Evolutionary conservation across 2,113 vertebrate species (phyloP).

Genomic region (Xyliphius kryptos): DNA sequence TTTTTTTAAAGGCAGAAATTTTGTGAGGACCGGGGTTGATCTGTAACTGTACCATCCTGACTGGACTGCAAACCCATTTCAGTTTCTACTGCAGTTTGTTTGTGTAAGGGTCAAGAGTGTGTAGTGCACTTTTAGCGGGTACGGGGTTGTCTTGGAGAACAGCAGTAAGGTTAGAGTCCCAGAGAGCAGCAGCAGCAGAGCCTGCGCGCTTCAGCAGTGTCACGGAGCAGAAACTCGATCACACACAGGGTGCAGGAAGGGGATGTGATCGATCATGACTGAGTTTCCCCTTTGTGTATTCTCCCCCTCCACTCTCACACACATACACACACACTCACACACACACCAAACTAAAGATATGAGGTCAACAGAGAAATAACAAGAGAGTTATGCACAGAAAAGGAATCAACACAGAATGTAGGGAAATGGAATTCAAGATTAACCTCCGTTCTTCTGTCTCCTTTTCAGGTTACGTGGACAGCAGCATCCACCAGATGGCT

Average conservation of each 20-base stretch:
- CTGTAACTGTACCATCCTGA: no score
- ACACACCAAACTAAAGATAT: background rate
- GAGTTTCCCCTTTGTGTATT: slow-evolving; percentile 16
- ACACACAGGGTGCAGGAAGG: slow-evolving; percentile 50
- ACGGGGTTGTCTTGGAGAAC: slow-evolving; percentile 42
- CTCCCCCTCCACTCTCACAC: background rate
- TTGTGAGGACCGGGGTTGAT: no score
- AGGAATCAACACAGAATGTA: background rate
- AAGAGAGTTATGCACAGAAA: background rate
- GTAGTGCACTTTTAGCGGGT: slow-evolving; percentile 22
- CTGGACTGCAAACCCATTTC: no score
- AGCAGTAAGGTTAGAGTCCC: slow-evolving; percentile 65
- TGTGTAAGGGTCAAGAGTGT: slow-evolving; percentile 41
- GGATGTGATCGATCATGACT: slow-evolving; percentile 62
- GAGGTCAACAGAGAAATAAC: background rate
- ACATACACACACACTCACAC: slow-evolving; percentile 5
- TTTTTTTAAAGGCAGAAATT: no score
- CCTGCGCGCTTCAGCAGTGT: slow-evolving; percentile 56
- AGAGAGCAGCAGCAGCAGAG: slow-evolving; percentile 45
- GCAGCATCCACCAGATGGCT: slow-evolving; percentile 78
- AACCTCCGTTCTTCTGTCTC: slow-evolving; percentile 1
- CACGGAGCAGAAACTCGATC: slow-evolving; percentile 69
- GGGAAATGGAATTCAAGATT: background rate
- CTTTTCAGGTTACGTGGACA: slow-evolving; percentile 77
- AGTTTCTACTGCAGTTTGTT: slow-evolving; percentile 6